Evolutionary conservation across 2,888 invertebrate species (phyloP), one percentile per base, ranked within the genome.

Genomic region (Brenthis daphne): DNA sequence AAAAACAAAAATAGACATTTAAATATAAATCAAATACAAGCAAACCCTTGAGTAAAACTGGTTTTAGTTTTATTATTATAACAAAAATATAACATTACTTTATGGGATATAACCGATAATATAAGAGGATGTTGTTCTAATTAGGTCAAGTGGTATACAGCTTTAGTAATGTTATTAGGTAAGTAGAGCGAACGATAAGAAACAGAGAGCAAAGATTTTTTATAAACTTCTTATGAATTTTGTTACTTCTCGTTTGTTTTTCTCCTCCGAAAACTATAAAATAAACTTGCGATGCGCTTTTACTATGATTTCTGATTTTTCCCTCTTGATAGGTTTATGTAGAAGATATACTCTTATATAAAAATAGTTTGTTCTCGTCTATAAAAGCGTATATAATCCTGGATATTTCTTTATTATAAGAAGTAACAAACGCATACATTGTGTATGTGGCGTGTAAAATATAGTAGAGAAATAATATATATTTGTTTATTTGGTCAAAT

Each of bases 91-190:
- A 58, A 8, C 20, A 48, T 43, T 43, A 43, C 37, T 43, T 11
- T 11, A 11, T 43, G 37, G 37, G 11, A 43, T 11, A 43, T 37
- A 50, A 50, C 33, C n/a, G 48, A n/a, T 33, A 12, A 60, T 14
- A 33, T 33, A 6, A n/a, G 33, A 50, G n/a, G 12, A 33, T 24
- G 33, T 60, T n/a, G n/a, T 29, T 12, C 29, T 50, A 60, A 60
- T 60, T 60, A 50, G 60, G 60, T 50, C 60, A 60, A 60, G 60
- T 60, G 60, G n/a, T 50, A 11, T 50, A 60, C 13, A n/a, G n/a
- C 60, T 60, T 50, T 12, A 33, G 50, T 16, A 12, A 16, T 29
- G 14, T 58, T 24, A 58, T 58, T 48, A 58, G 58, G 48, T 29
- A 58, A 58, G 48, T 58, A 29, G n/a, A n/a, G 29, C 33, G 29